Percentiles rank a stretch among this genome's conserved stretches.
Conservation (phyloP, 2,888 invertebrate genomes). For the Dasysyrphus tricinctus region DNA sequence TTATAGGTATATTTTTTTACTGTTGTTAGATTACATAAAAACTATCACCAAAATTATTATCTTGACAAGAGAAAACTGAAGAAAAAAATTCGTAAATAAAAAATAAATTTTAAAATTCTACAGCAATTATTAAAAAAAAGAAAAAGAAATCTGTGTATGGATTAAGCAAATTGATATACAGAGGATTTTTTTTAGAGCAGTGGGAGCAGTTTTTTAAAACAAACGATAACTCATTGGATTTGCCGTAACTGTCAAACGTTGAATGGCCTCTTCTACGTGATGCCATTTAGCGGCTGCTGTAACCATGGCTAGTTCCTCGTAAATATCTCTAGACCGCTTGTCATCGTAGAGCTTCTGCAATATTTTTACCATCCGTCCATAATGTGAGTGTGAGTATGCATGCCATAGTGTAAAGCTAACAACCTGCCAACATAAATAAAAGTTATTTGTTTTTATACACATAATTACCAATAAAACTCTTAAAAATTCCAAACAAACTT, state of each 20-base stretch:
- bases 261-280: constrained; percentile 80
- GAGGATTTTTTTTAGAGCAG: not conserved
- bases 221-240: constrained; percentile 82
- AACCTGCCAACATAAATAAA: constrained; percentile 84
- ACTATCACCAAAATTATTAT: constrained; percentile 46
- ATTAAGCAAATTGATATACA: constrained; percentile 30
- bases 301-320: constrained; percentile 81
- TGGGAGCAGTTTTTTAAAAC: constrained; percentile 77
- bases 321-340: constrained; percentile 88
- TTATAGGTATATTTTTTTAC: not conserved
- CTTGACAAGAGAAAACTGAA: not conserved
- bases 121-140: not conserved
- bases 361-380: constrained; percentile 92
- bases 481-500: constrained; percentile 73
- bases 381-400: constrained; percentile 90
- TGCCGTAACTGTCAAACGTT: constrained; percentile 80
- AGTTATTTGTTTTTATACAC: not conserved
- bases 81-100: constrained; percentile 2
- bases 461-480: constrained; percentile 1
- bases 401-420: constrained; percentile 93
- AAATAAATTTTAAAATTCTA: constrained; percentile 8
- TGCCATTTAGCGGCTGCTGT: constrained; percentile 80
- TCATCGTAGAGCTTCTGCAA: constrained; percentile 92
- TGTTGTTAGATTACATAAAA: constrained; percentile 27
- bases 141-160: constrained; percentile 21